These are phyloP conservation scores for Antrozous pallidus DNA, from an alignment of 2,797 vertebrate genomes.

Conservation along the genomic window DNA sequence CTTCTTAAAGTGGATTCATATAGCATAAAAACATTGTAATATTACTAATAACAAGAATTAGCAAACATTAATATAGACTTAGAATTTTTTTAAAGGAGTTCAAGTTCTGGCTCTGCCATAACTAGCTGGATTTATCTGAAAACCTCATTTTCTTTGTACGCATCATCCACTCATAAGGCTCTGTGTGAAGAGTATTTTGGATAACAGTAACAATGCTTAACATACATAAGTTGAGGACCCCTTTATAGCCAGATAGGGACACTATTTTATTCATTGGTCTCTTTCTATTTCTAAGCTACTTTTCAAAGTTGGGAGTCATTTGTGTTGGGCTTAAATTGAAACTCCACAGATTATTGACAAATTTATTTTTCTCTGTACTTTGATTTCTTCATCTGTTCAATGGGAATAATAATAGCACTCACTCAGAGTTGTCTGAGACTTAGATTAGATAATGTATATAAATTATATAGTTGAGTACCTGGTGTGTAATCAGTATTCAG, in stretches of 20 bases:
- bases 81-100: background rate
- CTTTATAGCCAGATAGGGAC: background rate
- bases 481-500: background rate
- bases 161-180: background rate
- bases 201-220: background rate
- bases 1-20: background rate
- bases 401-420: background rate
- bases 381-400: background rate
- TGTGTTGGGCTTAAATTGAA: background rate
- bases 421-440: background rate
- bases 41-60: background rate
- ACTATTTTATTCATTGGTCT: background rate
- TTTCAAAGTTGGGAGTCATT: background rate
- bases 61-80: conserved; percentile 16
- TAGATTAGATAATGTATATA: background rate
- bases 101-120: background rate
- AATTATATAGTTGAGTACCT: background rate
- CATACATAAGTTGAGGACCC: background rate
- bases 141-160: background rate
- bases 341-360: background rate
- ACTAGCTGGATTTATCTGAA: conserved; percentile 11
- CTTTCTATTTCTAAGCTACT: background rate
- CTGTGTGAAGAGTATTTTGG: conserved; percentile 23
- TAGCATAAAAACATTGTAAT: conserved; percentile 17
- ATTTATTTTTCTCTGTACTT: background rate